A percentile compares a stretch with the other conserved stretches of the same genome.
Evolutionary conservation across 2,797 vertebrate species (phyloP).

Genomic region (Periophthalmus magnuspinnatus): DNA sequence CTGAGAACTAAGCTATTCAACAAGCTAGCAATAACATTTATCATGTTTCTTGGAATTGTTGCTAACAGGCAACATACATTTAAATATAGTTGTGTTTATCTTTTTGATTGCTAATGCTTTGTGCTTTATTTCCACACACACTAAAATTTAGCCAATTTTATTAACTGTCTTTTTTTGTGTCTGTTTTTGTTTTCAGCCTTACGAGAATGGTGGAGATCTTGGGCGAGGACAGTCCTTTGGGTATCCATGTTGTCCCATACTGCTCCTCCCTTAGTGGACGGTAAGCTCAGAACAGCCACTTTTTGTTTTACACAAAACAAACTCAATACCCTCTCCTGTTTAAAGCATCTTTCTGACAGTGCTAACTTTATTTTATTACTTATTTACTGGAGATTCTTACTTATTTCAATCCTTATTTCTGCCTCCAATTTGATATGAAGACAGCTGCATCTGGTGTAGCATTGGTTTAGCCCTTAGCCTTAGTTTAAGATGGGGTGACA

Average conservation of each 20-base stretch:
- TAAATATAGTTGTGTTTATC: too few relatives aligned
- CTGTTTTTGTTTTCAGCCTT: conserved; percentile 70
- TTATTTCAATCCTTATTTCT: not conserved
- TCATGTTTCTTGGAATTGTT: too few relatives aligned
- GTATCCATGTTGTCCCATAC: conserved; percentile 94
- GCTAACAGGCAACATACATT: too few relatives aligned
- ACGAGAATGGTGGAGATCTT: conserved; percentile 90
- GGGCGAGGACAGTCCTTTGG: conserved; percentile 89
- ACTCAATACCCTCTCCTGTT: not conserved
- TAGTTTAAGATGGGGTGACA: too few relatives aligned
- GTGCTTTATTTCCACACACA: too few relatives aligned
- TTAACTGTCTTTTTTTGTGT: conserved; percentile 17
- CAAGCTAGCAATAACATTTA: too few relatives aligned
- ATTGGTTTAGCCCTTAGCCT: too few relatives aligned
- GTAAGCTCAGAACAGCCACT: conserved; percentile 72
- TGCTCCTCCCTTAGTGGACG: conserved; percentile 94
- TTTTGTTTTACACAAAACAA: conserved; percentile 4
- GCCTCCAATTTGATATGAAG: too few relatives aligned
- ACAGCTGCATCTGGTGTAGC: too few relatives aligned
- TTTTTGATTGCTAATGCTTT: too few relatives aligned
- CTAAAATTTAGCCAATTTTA: not conserved
- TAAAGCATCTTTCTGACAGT: not conserved
- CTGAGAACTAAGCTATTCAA: too few relatives aligned
- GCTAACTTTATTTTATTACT: not conserved
- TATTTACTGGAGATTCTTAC: too few relatives aligned